Conservation (phyloP, 1,140 invertebrate genomes). For the Ceratosolen fusciceps region DNA sequence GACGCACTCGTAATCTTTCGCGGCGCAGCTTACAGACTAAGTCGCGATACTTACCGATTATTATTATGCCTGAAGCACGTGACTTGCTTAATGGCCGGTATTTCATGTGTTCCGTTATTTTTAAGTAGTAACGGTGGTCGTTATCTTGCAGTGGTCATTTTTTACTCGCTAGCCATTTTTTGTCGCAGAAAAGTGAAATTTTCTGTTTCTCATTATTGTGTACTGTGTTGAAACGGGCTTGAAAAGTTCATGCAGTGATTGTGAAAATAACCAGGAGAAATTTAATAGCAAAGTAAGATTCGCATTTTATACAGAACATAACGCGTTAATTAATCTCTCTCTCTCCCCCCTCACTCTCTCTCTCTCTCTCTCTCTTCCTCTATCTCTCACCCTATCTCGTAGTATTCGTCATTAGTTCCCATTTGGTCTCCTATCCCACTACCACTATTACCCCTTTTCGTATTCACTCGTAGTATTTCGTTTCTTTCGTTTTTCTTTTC, state of each 20-base stretch:
- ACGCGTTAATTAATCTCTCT: neutral
- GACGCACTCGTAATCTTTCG: constrained; percentile 21
- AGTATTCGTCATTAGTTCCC: too few species aligned
- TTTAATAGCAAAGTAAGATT: constrained; percentile 1
- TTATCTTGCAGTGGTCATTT: neutral
- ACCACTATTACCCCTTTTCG: too few species aligned
- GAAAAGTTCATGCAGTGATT: neutral
- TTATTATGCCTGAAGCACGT: constrained; percentile 39
- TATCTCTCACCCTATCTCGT: too few species aligned
- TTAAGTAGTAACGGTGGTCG: constrained; percentile 2
- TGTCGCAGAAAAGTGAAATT: neutral
- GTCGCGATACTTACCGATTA: neutral
- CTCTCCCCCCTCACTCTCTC: too few species aligned
- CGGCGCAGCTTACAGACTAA: neutral
- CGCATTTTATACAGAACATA: neutral
- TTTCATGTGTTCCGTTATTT: neutral
- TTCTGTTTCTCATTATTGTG: neutral
- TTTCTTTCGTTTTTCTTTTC: too few species aligned
- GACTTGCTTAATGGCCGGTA: constrained; percentile 32
- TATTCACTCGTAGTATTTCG: too few species aligned
- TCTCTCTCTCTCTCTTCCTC: too few species aligned
- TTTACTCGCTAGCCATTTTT: neutral
- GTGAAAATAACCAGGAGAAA: neutral
- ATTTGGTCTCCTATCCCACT: too few species aligned
- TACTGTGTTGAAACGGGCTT: neutral